Evolutionary conservation across 2,113 vertebrate species (phyloP), one percentile per base, ranked within the genome.

Genomic region (Arizona elegans): DNA sequence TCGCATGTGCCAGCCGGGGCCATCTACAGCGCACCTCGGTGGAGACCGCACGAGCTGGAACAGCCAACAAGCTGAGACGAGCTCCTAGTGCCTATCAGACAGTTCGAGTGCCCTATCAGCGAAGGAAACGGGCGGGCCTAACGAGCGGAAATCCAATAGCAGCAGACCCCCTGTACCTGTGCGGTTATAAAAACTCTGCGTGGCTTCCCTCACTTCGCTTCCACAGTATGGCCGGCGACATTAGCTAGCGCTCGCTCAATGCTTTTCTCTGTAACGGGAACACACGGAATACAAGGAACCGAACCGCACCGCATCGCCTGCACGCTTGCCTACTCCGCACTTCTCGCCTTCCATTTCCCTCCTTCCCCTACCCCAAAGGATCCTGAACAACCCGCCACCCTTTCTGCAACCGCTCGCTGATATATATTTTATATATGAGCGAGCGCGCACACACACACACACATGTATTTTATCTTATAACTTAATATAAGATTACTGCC

Each of bases 171-270:
- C 0, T 58, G 1, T 96, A 94, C 93, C 95, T 93, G 53, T 5
- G 52, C 1, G 0, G 0, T 0, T 96, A 99, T 99, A 99, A 98
- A 98, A 88, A 0, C 17, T 17, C 91, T 29, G 94, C 95, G 96
- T 97, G 96, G 95, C 91, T 93, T n/a, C 10, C 58, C 1, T 1
- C 0, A 65, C 90, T 87, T 96, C 90, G 99, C 98, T 99, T 98
- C 98, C 99, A 99, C 99, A 99, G 99, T 99, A 99, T 99, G 99
- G 99, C 99, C 99, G 99, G 99, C 98, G 99, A 99, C 96, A 99
- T 99, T 99, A 99, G 99, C 99, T 99, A 99, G 99, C 99, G 98
- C 97, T 99, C 98, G 99, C 99, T 98, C 97, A 92, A 98, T 97
- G 97, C 98, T 98, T 96, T 99, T 99, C 99, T 99, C 99, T 99